Evolutionary conservation across 2,888 invertebrate species (phyloP).

Genomic region (Empis stercorea): DNA sequence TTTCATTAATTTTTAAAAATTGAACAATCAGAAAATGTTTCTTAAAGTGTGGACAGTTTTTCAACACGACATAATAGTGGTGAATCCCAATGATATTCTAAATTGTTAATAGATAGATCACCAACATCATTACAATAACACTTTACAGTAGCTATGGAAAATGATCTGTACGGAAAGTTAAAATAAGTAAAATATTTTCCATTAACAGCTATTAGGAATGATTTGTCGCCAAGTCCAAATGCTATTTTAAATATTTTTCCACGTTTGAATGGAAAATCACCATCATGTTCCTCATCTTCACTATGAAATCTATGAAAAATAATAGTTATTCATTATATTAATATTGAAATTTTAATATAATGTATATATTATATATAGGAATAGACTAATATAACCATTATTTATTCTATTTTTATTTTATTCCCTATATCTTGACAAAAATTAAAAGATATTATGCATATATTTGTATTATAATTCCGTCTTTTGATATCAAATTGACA

Average conservation of each 20-base stretch:
- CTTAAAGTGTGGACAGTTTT: conserved; percentile 22
- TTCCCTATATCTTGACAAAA: too few species aligned
- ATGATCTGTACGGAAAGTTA: conserved; percentile 29
- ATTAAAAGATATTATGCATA: too few species aligned
- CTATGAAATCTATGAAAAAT: conserved; percentile 21
- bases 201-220: conserved; percentile 33
- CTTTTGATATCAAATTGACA: too few species aligned
- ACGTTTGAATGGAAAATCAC: conserved; percentile 33
- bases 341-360: too few species aligned
- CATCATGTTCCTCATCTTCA: conserved; percentile 33
- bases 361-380: too few species aligned
- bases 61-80: conserved; percentile 29
- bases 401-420: too few species aligned
- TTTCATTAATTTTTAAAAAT: too few species aligned
- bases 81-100: conserved; percentile 34
- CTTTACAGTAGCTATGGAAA: conserved; percentile 32
- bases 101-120: conserved; percentile 27
- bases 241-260: conserved; percentile 34
- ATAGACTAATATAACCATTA: too few species aligned
- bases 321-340: background rate
- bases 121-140: conserved; percentile 29
- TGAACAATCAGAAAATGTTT: too few species aligned
- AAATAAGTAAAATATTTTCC: conserved; percentile 34
- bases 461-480: too few species aligned
- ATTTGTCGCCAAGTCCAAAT: conserved; percentile 32